Conservation (phyloP, 2,888 invertebrate genomes). For the Leptogaster cylindrica region DNA sequence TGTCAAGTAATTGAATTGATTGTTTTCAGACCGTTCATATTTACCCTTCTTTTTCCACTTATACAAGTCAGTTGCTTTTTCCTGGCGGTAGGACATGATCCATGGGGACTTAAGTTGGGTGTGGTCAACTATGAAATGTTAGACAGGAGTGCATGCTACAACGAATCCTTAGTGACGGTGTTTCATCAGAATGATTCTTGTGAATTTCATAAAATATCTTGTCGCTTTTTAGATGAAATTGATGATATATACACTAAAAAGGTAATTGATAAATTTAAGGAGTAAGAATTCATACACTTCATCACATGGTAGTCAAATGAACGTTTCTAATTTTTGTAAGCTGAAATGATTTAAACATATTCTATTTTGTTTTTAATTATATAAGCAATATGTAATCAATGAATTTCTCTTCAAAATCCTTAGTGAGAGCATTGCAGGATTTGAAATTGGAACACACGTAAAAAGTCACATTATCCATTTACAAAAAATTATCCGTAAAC, state of each 20-base stretch:
- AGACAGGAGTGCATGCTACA: conserved; percentile 60
- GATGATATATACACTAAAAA: too few relatives aligned
- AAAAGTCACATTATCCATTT: too few relatives aligned
- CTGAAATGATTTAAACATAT: too few relatives aligned
- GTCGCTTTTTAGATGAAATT: conserved; percentile 68
- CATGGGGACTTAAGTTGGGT: conserved; percentile 73
- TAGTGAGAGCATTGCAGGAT: too few relatives aligned
- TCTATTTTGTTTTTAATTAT: too few relatives aligned
- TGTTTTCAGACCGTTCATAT: conserved; percentile 75
- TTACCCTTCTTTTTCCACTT: conserved; percentile 82
- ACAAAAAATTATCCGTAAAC: conserved; percentile 7
- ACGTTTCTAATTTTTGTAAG: too few relatives aligned
- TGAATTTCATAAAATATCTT: conserved; percentile 66
- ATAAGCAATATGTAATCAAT: too few relatives aligned
- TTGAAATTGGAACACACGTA: background rate
- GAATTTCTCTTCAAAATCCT: background rate
- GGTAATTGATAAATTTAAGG: too few relatives aligned
- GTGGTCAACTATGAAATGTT: conserved; percentile 80
- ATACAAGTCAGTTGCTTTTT: conserved; percentile 82
- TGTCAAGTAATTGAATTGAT: background rate
- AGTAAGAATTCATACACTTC: background rate
- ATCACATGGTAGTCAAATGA: background rate
- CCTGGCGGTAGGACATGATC: conserved; percentile 79
- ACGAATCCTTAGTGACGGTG: conserved; percentile 59
- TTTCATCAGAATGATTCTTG: conserved; percentile 62